Evolutionary conservation across 2,113 vertebrate genomes (phyloP), one percentile per base, ranked within the genome.

Genomic region (Lota lota): DNA sequence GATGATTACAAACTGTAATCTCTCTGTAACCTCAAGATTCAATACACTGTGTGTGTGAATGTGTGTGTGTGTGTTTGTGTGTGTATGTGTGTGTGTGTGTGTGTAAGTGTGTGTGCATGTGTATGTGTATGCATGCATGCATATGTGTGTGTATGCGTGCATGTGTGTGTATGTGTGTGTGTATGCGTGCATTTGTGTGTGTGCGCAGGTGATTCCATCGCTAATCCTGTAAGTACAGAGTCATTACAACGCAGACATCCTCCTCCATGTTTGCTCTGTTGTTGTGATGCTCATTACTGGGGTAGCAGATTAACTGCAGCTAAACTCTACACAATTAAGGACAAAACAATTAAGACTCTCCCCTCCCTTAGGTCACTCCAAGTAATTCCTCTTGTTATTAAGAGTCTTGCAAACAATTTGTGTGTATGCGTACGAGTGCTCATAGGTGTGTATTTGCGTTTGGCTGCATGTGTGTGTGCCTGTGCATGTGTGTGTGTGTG

Each of bases 241-340:
- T 80, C 79, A 79, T 72, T 1, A 1, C 65, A 69, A 78, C 62
- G 73, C 80, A 76, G 78, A 69, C 82, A 81, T 80, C 68, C 73
- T 85, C 73, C 62, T 53, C 77, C 83, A 88, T 14, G 40, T 11
- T 47, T 10, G 40, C 40, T 33, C 28, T 33, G 28, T 33, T 33
- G 28, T 33, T 33, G 28, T 33, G 28, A 33, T 33, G 28, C 28
- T 33, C 28, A 89, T 86, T 86, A 86, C 84, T 74, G 84, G 83
- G 81, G 73, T 71, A 73, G 73, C 76, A 88, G 83, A 88, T 87
- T 79, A 85, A 88, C 79, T 64, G 69, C 11, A 66, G 73, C 84
- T 87, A 83, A 84, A 82, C 79, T 82, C 79, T 84, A 87, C 86
- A 83, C 80, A 69, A 86, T 89, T 83, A 89, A 83, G 75, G 79